phyloP scores from a whole-genome alignment of 2,888 invertebrate species.

The Trachelus stipa region DNA sequence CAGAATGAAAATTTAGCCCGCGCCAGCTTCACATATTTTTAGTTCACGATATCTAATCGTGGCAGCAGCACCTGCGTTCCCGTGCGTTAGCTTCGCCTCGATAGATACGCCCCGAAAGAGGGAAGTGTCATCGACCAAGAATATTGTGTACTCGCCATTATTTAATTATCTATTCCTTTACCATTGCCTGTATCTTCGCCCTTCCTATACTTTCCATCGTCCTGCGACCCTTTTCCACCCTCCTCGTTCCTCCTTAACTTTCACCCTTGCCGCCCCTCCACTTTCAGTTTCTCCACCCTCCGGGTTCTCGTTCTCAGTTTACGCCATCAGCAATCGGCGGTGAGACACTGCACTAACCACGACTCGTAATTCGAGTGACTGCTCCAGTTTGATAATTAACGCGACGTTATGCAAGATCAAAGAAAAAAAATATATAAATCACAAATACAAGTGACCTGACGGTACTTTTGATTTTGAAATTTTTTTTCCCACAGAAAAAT shows the following conservation, averaged over 20 bases:
- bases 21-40: background rate
- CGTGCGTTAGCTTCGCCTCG: background rate
- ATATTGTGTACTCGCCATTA: conserved; percentile 17
- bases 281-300: no score
- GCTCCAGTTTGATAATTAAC: background rate
- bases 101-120: background rate
- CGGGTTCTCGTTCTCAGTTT: no score
- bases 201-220: background rate
- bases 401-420: no score
- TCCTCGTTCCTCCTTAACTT: no score
- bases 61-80: background rate
- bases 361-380: background rate
- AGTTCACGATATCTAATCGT: background rate
- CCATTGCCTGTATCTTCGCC: background rate
- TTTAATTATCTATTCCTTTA: background rate
- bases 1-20: conserved; percentile 19
- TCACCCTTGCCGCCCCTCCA: no score
- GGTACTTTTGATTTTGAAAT: no score
- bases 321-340: no score
- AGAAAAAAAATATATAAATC: no score
- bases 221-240: background rate
- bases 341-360: background rate
- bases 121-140: conserved; percentile 15
- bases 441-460: no score
- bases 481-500: no score